Percentiles rank a stretch among this genome's conserved stretches.
phyloP scores from a whole-genome alignment of 2,113 vertebrate species.

The Ploceus nigricollis region DNA sequence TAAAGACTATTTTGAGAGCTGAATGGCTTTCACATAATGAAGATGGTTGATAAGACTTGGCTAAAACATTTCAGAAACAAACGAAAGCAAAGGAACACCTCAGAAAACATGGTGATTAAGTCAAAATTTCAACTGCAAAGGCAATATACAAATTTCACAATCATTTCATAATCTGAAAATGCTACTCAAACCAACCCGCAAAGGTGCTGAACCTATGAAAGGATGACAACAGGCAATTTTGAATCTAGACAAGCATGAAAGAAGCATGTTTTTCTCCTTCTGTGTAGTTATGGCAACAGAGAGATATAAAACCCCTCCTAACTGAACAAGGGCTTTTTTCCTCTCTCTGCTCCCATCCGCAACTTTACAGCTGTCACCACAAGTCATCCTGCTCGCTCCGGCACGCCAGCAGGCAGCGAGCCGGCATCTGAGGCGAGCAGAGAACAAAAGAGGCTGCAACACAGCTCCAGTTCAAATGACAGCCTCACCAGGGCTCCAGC shows the following conservation, averaged over 20 bases:
- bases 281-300: conserved; percentile 69
- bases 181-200: not conserved
- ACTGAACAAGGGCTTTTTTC: conserved; percentile 48
- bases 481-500: conserved; percentile 54
- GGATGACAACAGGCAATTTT: conserved; percentile 63
- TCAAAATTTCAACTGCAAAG: conserved; percentile 10
- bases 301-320: conserved; percentile 58
- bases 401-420: conserved; percentile 49
- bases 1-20: conserved; percentile 23
- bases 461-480: conserved; percentile 56
- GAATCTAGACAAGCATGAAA: conserved; percentile 67
- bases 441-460: conserved; percentile 53
- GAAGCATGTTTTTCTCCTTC: conserved; percentile 62
- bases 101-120: conserved; percentile 4
- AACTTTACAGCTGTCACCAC: conserved; percentile 66
- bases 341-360: conserved; percentile 41
- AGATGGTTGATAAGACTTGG: conserved; percentile 34
- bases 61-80: conserved; percentile 36
- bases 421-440: not conserved
- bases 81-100: not conserved
- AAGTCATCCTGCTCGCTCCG: conserved; percentile 13
- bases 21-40: conserved; percentile 34
- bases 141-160: conserved; percentile 36
- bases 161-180: conserved; percentile 1
- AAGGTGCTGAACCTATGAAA: conserved; percentile 56